These are phyloP conservation scores for Formicarius rufipectus DNA, from an alignment of 2,113 vertebrate species.

Conservation along the genomic window DNA sequence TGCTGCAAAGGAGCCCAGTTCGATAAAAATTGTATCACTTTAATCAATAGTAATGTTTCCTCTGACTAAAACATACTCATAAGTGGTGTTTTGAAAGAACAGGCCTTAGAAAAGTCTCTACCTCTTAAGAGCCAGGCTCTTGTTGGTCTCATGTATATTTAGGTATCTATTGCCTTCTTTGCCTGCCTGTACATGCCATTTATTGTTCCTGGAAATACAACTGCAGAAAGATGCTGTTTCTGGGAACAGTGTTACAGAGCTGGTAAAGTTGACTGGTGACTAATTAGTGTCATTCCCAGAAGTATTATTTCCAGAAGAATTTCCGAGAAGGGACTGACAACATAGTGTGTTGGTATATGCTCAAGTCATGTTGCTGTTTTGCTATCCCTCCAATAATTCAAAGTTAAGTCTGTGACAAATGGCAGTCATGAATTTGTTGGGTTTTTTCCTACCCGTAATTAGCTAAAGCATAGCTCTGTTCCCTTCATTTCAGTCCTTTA, in stretches of 20 bases:
- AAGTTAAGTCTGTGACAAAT: neutral
- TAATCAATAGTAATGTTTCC: slow-evolving; percentile 38
- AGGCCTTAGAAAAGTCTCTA: neutral
- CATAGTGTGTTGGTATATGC: neutral
- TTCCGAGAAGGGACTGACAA: slow-evolving; percentile 39
- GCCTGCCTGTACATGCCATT: neutral
- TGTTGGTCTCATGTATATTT: neutral
- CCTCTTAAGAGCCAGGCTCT: neutral
- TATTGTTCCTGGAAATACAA: slow-evolving; percentile 29
- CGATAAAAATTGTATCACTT: neutral
- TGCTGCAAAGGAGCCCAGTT: neutral
- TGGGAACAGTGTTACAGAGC: slow-evolving; percentile 32
- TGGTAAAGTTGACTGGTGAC: slow-evolving; percentile 38
- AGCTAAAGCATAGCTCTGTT: neutral
- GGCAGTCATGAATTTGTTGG: neutral
- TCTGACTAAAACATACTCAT: neutral
- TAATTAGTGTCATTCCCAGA: slow-evolving; percentile 56
- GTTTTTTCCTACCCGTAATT: neutral
- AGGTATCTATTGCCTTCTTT: neutral
- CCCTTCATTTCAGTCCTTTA: neutral
- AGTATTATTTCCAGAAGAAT: neutral
- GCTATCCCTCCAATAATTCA: neutral
- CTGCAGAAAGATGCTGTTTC: slow-evolving; percentile 4
- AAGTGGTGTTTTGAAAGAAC: neutral
- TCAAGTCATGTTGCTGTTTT: neutral